phyloP scores from a whole-genome alignment of 2,888 invertebrate species.

The Caradrina kadenii region DNA sequence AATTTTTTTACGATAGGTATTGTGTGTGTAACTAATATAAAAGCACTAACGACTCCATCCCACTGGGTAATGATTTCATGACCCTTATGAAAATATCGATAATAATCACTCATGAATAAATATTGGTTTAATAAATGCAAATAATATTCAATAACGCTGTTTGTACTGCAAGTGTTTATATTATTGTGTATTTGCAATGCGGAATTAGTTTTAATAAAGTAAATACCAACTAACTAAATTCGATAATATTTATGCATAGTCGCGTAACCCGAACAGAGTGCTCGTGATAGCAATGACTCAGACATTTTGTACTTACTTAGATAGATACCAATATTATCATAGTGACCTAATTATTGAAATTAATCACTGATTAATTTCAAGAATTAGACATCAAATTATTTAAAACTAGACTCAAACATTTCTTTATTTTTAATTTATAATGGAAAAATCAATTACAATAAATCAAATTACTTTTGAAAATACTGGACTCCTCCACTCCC shows the following conservation, averaged over 20 bases:
- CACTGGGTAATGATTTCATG: conserved; percentile 18
- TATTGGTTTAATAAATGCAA: conserved; percentile 47
- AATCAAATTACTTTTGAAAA: background rate
- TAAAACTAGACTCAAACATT: background rate
- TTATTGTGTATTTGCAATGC: conserved; percentile 12
- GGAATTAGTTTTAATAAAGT: conserved; percentile 19
- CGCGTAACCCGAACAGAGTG: conserved; percentile 14
- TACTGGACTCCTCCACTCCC: background rate
- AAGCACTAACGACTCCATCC: background rate
- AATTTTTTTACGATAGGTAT: background rate
- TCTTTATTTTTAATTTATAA: no score
- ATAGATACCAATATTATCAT: background rate
- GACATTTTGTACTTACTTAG: background rate
- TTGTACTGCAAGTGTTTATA: conserved; percentile 33
- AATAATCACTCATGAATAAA: conserved; percentile 34
- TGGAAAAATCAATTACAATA: no score
- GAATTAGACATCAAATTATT: background rate
- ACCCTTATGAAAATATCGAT: conserved; percentile 31
- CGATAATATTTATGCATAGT: conserved; percentile 35
- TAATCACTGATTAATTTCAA: conserved; percentile 8
- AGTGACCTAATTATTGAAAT: no score
- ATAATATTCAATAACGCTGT: conserved; percentile 43
- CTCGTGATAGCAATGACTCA: background rate
- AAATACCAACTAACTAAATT: background rate
- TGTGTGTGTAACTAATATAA: background rate